Percentiles rank a stretch among this genome's conserved stretches.
Conservation (phyloP, 35 echinoderm and acorn worm species). For the Heliocidaris tuberculata region DNA sequence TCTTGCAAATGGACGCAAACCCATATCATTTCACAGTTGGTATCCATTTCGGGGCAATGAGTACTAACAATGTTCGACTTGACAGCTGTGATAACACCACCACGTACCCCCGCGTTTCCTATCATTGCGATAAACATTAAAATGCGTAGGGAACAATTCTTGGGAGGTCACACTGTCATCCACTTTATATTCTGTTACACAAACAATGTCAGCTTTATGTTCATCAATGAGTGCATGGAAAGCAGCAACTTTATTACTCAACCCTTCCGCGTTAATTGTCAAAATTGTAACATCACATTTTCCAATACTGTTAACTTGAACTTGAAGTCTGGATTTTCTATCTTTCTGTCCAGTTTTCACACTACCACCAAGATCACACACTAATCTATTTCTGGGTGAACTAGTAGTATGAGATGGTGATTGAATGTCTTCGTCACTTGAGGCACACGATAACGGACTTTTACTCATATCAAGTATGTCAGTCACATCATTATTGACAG, state of each 20-base stretch:
- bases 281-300: conserved; percentile 23
- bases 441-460: not conserved
- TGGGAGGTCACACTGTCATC: no score
- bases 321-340: not conserved
- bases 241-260: conserved; percentile 24
- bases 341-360: not conserved
- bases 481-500: not conserved
- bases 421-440: not conserved
- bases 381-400: not conserved
- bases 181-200: no score
- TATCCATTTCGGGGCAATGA: no score
- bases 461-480: not conserved
- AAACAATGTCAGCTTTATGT: conserved; percentile 20
- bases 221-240: not conserved
- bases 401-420: not conserved
- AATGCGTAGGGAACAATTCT: not conserved
- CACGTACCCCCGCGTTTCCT: conserved; percentile 23
- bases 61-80: no score
- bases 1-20: conserved; percentile 42
- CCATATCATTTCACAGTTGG: conserved; percentile 49
- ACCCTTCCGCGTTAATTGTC: conserved; percentile 2
- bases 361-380: not conserved
- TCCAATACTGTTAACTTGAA: not conserved
- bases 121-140: not conserved
- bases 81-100: conserved; percentile 39